Conservation (phyloP, 1,140 invertebrate genomes). For the Octopus bimaculoides region DNA sequence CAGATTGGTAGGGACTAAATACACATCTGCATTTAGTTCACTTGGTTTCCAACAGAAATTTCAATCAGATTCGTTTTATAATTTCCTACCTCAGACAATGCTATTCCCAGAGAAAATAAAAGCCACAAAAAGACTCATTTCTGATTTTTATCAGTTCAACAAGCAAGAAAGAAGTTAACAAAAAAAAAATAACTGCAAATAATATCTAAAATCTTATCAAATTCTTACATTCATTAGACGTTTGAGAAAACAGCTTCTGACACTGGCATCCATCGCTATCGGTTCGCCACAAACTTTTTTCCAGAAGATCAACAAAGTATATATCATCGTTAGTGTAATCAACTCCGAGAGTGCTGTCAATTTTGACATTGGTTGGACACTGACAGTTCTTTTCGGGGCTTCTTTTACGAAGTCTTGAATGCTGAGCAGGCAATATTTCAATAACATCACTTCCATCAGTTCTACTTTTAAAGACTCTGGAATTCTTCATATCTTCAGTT, state of each 20-base stretch:
- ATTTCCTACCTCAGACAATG: too few species aligned
- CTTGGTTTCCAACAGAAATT: too few species aligned
- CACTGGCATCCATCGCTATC: neutral
- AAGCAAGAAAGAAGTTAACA: too few species aligned
- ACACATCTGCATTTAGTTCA: too few species aligned
- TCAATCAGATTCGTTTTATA: too few species aligned
- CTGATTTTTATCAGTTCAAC: too few species aligned
- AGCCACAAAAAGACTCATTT: too few species aligned
- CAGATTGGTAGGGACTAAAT: too few species aligned
- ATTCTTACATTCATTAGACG: neutral
- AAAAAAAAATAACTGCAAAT: too few species aligned
- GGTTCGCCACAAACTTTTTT: neutral
- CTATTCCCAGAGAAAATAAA: too few species aligned
- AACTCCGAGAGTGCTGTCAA: neutral
- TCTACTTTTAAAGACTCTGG: neutral
- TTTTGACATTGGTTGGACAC: neutral
- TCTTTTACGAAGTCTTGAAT: neutral
- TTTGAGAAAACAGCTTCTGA: neutral
- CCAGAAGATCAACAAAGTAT: neutral
- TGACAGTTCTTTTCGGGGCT: neutral
- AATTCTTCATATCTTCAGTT: neutral
- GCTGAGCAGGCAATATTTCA: neutral
- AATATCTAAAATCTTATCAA: too few species aligned
- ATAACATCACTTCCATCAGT: neutral
- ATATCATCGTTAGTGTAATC: slow-evolving; percentile 2